Evolutionary conservation across 2,888 invertebrate species (phyloP).

Genomic region (Chrysolina oricalcia): DNA sequence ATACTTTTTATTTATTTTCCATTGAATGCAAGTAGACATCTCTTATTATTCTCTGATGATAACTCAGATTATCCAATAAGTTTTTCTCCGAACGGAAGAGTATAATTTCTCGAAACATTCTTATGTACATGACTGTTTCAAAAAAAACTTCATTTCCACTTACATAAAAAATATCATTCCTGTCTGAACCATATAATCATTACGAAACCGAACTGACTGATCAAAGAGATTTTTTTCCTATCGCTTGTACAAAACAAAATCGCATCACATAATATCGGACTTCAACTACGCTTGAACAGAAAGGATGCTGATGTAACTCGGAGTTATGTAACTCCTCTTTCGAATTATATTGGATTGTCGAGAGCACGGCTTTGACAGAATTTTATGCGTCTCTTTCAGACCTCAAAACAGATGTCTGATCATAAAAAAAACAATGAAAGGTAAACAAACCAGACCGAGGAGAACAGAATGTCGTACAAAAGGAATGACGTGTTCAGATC

Average conservation of each 20-base stretch:
- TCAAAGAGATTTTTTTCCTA: conserved; percentile 1
- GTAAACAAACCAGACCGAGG: background rate
- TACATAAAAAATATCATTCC: background rate
- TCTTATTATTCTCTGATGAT: too few species aligned
- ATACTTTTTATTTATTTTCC: too few species aligned
- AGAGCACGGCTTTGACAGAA: background rate
- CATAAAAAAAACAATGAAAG: background rate
- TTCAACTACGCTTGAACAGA: background rate
- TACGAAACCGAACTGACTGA: conserved; percentile 6
- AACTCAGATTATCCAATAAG: too few species aligned
- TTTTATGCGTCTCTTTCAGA: background rate
- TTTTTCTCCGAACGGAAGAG: too few species aligned
- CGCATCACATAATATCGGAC: conserved; percentile 1
- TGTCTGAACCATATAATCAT: conserved; percentile 4
- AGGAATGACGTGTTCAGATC: too few species aligned
- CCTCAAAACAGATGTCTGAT: background rate
- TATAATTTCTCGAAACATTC: background rate
- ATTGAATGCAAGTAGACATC: too few species aligned
- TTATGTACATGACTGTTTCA: background rate
- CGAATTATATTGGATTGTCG: conserved; percentile 11
- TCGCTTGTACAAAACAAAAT: background rate
- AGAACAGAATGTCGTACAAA: background rate
- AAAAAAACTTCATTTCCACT: background rate
- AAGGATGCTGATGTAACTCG: conserved; percentile 1
- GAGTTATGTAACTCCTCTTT: conserved; percentile 4